Evolutionary conservation across 2,797 vertebrate species (phyloP).

Genomic region (Channallabes apus): DNA sequence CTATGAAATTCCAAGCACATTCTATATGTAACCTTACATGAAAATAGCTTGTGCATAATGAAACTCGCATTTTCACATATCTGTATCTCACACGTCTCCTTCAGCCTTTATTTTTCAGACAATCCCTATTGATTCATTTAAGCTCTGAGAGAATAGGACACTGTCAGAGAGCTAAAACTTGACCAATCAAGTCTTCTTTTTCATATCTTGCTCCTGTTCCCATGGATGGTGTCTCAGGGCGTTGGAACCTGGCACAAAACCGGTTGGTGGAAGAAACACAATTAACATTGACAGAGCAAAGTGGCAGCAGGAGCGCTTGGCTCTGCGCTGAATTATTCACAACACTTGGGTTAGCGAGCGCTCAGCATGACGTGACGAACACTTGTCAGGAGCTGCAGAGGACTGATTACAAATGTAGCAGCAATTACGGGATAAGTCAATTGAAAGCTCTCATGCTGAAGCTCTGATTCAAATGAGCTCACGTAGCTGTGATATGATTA

Average conservation of each 20-base stretch:
- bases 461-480: neutral
- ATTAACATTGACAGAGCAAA: constrained; percentile 56
- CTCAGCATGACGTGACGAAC: constrained; percentile 38
- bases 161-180: neutral
- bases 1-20: neutral
- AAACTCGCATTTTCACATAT: neutral
- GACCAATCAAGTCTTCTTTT: constrained; percentile 35
- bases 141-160: neutral
- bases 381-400: constrained; percentile 33
- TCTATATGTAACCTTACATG: neutral
- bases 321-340: constrained; percentile 50
- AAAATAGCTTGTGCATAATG: neutral
- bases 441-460: constrained; percentile 13
- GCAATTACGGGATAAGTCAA: constrained; percentile 31
- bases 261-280: constrained; percentile 36
- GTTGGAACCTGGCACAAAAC: constrained; percentile 35
- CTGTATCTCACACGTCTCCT: neutral
- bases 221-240: constrained; percentile 17
- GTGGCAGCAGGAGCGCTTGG: constrained; percentile 41
- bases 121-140: neutral
- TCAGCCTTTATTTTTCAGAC: neutral
- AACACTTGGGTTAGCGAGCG: constrained; percentile 21
- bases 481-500: neutral
- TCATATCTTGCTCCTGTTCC: constrained; percentile 24
- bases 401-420: constrained; percentile 42